Evolutionary conservation across 2,113 vertebrate species (phyloP).

Genomic region (Chlamydotis undulata): DNA sequence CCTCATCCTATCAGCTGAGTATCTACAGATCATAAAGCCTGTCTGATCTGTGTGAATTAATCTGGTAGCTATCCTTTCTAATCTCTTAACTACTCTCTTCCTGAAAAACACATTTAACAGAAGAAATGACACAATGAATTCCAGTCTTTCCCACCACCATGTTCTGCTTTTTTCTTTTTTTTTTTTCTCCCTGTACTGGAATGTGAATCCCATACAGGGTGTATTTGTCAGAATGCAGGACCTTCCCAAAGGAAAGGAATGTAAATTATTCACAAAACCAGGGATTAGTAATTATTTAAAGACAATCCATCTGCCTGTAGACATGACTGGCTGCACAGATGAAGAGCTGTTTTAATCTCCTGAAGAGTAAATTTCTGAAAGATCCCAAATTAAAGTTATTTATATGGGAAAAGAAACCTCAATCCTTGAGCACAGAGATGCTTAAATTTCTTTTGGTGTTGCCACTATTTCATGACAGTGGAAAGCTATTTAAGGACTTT

Average conservation of each 20-base stretch:
- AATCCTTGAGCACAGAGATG: background rate
- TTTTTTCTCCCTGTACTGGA: background rate
- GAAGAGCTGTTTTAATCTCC: background rate
- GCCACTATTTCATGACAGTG: background rate
- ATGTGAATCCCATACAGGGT: background rate
- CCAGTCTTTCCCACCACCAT: background rate
- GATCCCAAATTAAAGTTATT: background rate
- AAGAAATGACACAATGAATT: background rate
- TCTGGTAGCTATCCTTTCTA: conserved; percentile 25
- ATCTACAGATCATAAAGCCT: conserved; percentile 40
- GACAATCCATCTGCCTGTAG: background rate
- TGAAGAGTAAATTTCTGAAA: background rate
- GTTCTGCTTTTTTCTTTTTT: background rate
- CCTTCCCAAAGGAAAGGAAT: background rate
- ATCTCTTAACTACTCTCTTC: conserved; percentile 14
- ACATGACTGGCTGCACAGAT: background rate
- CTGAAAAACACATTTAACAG: background rate
- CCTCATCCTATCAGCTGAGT: background rate
- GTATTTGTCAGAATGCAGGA: background rate
- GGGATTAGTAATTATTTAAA: conserved; percentile 5
- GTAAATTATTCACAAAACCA: background rate
- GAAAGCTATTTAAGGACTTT: background rate
- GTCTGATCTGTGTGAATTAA: conserved; percentile 44
- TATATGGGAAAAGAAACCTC: background rate
- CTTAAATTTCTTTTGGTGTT: background rate